A percentile compares a stretch with the other conserved stretches of the same genome.
These are phyloP conservation scores for Archocentrus centrarchus DNA, from an alignment of 2,113 vertebrate genomes.

Conservation along the genomic window DNA sequence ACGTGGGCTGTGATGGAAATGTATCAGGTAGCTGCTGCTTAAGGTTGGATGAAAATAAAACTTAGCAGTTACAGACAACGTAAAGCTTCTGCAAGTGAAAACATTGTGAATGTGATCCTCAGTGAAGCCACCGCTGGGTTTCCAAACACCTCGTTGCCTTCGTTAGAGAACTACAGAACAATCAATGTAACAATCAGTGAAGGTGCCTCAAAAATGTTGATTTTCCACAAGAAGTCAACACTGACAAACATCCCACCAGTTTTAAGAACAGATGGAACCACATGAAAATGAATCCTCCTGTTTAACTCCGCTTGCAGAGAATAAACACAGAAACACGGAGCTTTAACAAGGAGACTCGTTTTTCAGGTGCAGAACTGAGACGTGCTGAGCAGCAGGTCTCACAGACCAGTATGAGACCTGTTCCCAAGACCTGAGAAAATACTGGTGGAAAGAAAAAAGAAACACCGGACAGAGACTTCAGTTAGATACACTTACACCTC, in stretches of 20 bases:
- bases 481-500: neutral
- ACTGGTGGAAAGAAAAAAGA: neutral
- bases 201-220: neutral
- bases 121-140: neutral
- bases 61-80: neutral
- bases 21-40: no score
- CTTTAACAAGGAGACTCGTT: neutral
- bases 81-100: neutral
- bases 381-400: neutral
- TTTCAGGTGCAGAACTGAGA: neutral
- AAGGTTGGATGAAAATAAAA: no score
- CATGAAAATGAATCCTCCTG: neutral
- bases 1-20: no score
- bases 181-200: neutral
- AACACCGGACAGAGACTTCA: neutral
- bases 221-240: neutral
- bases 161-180: neutral
- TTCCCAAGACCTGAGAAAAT: slow-evolving; percentile 3
- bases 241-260: neutral
- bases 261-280: neutral
- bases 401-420: neutral
- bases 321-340: neutral
- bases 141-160: neutral
- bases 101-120: neutral
- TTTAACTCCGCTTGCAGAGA: neutral